These are phyloP conservation scores for Micrasema minimum DNA, from an alignment of 1,140 invertebrate genomes.

Conservation along the genomic window DNA sequence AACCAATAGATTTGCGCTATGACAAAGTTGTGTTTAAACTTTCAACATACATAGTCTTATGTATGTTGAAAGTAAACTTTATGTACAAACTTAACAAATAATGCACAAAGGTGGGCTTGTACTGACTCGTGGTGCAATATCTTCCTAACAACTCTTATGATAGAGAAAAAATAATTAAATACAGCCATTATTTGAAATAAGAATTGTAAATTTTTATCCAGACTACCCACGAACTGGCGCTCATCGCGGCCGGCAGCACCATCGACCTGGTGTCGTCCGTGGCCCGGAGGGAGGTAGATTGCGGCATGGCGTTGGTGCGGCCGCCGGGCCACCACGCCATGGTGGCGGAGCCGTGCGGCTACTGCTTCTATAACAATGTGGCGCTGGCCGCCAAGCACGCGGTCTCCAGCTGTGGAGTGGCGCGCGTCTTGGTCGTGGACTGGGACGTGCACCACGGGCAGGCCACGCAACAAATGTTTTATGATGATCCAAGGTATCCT, in stretches of 20 bases:
- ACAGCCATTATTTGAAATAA: too few species aligned
- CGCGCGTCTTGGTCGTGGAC: constrained; percentile 91
- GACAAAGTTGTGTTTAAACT: too few species aligned
- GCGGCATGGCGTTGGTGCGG: constrained; percentile 86
- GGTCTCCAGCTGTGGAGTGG: constrained; percentile 69
- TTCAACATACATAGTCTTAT: too few species aligned
- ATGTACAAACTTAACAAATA: too few species aligned
- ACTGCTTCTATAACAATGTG: constrained; percentile 98
- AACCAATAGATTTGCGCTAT: too few species aligned
- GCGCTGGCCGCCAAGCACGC: constrained; percentile 89
- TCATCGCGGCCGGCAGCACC: constrained; percentile 82
- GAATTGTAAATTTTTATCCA: constrained; percentile 62
- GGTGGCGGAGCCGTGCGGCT: constrained; percentile 88
- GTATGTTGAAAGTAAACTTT: too few species aligned
- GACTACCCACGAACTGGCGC: constrained; percentile 82
- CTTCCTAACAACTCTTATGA: too few species aligned
- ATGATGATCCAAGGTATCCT: constrained; percentile 84
- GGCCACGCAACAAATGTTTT: constrained; percentile 95
- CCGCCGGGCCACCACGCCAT: constrained; percentile 99
- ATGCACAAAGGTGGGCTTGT: too few species aligned
- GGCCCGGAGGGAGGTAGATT: constrained; percentile 76
- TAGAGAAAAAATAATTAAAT: too few species aligned
- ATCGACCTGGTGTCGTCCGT: constrained; percentile 84
- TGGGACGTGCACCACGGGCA: constrained; percentile 98
- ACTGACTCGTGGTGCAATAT: too few species aligned